Conservation (phyloP, 2,888 invertebrate species). For the Hylaea fasciaria region DNA sequence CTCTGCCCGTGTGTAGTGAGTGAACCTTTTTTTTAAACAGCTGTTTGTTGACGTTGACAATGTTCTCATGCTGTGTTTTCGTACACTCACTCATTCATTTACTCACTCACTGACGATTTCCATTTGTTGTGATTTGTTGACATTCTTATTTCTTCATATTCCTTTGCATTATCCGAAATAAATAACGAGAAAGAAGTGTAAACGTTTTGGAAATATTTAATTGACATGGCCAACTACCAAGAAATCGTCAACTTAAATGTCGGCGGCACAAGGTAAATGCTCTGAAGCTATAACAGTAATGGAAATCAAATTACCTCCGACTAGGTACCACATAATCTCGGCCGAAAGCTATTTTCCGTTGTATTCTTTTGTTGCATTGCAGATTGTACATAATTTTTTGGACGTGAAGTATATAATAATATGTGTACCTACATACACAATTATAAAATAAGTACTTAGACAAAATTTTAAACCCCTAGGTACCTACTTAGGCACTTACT, state of each 20-base stretch:
- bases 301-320: constrained; percentile 2
- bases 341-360: neutral
- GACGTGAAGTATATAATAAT: neutral
- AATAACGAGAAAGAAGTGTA: constrained; percentile 23
- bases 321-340: neutral
- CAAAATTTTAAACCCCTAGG: neutral
- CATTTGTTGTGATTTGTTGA: constrained; percentile 50
- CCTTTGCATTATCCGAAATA: constrained; percentile 10
- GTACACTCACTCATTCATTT: too few species aligned
- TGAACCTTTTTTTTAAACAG: neutral
- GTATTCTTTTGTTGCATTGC: neutral
- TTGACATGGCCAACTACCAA: constrained; percentile 77
- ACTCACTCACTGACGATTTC: constrained; percentile 40
- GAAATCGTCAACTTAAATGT: constrained; percentile 96
- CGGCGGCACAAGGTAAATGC: constrained; percentile 94
- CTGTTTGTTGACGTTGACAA: constrained; percentile 31
- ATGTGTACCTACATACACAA: neutral
- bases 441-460: neutral
- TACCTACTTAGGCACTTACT: neutral
- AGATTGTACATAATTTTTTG: too few species aligned
- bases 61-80: neutral
- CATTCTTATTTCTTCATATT: constrained; percentile 38
- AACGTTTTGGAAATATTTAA: neutral
- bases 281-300: constrained; percentile 13
- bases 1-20: neutral